Conservation (phyloP, 1,140 invertebrate species). For the Hyles vespertilio region DNA sequence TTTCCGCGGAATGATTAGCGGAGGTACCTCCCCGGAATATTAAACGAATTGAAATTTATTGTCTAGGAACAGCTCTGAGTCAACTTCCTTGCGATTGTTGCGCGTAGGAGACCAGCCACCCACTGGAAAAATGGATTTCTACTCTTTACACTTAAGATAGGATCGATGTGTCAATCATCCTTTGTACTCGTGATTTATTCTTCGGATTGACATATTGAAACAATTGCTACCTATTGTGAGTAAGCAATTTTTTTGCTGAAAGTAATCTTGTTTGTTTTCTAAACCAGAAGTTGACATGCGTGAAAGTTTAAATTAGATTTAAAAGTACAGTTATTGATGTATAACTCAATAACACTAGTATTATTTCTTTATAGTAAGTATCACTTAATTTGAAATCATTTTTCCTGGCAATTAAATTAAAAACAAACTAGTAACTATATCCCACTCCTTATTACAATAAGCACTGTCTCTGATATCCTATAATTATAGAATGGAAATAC, state of each 20-base stretch:
- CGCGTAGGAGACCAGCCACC: conserved; percentile 32
- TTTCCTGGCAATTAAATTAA: no score
- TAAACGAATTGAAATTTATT: conserved; percentile 50
- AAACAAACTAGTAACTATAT: no score
- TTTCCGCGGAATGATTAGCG: conserved; percentile 23
- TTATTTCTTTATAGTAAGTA: no score
- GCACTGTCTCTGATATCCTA: no score
- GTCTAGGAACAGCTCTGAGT: conserved; percentile 40
- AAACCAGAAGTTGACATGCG: no score
- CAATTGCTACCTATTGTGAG: conserved; percentile 20
- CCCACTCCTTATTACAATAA: no score
- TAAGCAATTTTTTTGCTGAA: conserved; percentile 10
- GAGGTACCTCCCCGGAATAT: conserved; percentile 36
- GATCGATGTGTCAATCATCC: conserved; percentile 48
- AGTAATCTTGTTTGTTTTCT: no score
- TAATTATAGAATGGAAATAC: no score
- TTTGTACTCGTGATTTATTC: conserved; percentile 41
- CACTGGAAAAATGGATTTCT: conserved; percentile 32
- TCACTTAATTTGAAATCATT: no score
- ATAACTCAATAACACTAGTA: no score
- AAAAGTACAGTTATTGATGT: no score
- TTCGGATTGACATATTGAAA: conserved; percentile 43
- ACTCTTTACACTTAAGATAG: conserved; percentile 25
- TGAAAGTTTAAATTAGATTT: no score
- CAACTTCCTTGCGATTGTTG: conserved; percentile 33